A percentile compares a stretch with the other conserved stretches of the same genome.
Conservation (phyloP, 2,888 invertebrate species). For the Lumbricus terrestris region DNA sequence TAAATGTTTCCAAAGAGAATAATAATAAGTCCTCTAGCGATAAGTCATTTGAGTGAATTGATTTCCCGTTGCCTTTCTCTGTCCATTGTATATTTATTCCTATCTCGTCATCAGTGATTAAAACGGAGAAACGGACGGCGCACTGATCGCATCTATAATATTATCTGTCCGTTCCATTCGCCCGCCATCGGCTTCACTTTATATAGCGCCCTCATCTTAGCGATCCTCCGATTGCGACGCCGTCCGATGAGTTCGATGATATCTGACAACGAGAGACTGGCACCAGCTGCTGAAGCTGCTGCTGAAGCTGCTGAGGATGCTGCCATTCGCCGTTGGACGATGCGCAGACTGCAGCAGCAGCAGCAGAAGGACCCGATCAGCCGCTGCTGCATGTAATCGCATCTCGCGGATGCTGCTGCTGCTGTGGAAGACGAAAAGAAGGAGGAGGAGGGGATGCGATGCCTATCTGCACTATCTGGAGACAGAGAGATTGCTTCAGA, state of each 20-base stretch:
- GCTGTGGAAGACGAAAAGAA: neutral
- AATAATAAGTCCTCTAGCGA: neutral
- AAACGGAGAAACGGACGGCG: neutral
- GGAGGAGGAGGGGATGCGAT: neutral
- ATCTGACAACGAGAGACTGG: neutral
- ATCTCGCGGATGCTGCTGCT: neutral
- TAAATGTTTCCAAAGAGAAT: too few relatives aligned
- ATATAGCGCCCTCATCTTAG: conserved; percentile 3
- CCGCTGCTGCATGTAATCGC: neutral
- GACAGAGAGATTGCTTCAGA: neutral
- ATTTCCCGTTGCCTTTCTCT: neutral
- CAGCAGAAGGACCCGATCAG: neutral
- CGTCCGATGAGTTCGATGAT: neutral
- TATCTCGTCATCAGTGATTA: neutral
- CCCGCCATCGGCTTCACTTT: neutral
- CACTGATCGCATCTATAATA: neutral
- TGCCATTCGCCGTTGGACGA: neutral
- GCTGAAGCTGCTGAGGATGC: too few relatives aligned
- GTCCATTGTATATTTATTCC: neutral
- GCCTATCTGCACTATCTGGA: neutral
- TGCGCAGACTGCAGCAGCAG: neutral
- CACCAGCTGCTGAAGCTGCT: neutral
- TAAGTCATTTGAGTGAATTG: neutral
- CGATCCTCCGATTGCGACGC: neutral
- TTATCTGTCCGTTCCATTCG: neutral